phyloP scores from a whole-genome alignment of 2,888 invertebrate genomes.

The Cordilura impudica region DNA sequence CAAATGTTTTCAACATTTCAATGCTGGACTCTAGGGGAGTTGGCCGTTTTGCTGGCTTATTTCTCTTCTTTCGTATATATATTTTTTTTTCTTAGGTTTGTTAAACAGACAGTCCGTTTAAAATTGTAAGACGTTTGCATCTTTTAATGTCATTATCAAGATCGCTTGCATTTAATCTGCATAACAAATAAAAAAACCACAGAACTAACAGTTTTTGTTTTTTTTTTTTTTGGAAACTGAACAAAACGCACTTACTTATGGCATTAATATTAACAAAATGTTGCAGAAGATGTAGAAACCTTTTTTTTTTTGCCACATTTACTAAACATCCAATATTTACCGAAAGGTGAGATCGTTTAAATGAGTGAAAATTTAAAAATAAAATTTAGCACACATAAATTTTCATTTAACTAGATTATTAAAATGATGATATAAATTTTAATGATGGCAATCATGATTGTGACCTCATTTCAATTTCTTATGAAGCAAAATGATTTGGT shows the following conservation, averaged over 20 bases:
- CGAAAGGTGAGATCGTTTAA: slow-evolving; percentile 34
- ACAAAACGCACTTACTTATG: slow-evolving; percentile 13
- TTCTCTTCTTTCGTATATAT: slow-evolving; percentile 22
- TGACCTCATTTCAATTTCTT: slow-evolving; percentile 52
- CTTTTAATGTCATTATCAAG: slow-evolving; percentile 76
- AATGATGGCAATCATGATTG: slow-evolving; percentile 50
- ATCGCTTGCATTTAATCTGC: slow-evolving; percentile 76
- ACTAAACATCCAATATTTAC: slow-evolving; percentile 21
- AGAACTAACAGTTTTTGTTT: slow-evolving; percentile 52
- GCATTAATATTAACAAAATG: not conserved
- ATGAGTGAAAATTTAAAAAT: slow-evolving; percentile 10
- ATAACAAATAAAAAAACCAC: slow-evolving; percentile 71
- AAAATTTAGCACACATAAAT: slow-evolving; percentile 48
- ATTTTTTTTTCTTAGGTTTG: slow-evolving; percentile 56
- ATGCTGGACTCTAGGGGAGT: not conserved
- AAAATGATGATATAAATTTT: slow-evolving; percentile 43
- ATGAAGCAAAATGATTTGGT: slow-evolving; percentile 10
- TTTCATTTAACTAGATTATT: slow-evolving; percentile 52
- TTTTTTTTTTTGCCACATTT: too few species aligned
- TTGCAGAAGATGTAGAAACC: not conserved
- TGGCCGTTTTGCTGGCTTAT: slow-evolving; percentile 27
- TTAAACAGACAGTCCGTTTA: slow-evolving; percentile 60
- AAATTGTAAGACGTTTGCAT: slow-evolving; percentile 68
- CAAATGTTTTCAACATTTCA: slow-evolving; percentile 44
- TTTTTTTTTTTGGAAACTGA: slow-evolving; percentile 1